These are phyloP conservation scores for Andrena cerasifolii DNA, from an alignment of 1,140 invertebrate species.

Conservation along the genomic window DNA sequence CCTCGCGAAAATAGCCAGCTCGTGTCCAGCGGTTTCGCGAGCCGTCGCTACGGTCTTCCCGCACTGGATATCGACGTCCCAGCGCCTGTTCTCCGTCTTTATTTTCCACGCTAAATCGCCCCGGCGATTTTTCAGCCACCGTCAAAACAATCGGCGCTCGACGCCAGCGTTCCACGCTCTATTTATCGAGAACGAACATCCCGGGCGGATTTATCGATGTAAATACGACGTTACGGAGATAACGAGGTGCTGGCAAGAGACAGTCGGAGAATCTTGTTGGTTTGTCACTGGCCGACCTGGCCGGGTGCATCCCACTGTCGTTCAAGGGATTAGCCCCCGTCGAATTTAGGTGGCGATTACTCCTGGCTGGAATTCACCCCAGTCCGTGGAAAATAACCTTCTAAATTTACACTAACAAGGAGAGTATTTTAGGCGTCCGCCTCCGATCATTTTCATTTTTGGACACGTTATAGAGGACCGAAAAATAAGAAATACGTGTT, in stretches of 20 bases:
- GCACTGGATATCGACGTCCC: too few species aligned
- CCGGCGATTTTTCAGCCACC: not conserved
- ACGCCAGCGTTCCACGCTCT: not conserved
- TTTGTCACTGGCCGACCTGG: too few species aligned
- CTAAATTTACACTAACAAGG: slow-evolving; percentile 61
- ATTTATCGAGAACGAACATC: slow-evolving; percentile 1
- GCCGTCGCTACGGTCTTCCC: too few species aligned
- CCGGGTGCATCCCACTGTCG: not conserved
- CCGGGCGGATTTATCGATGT: not conserved
- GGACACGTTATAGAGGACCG: too few species aligned
- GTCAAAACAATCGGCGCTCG: slow-evolving; percentile 1
- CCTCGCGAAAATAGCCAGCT: slow-evolving; percentile 37
- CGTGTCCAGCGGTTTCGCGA: not conserved
- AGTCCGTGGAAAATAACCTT: slow-evolving; percentile 61
- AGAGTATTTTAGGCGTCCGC: too few species aligned
- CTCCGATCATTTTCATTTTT: too few species aligned
- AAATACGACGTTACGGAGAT: not conserved
- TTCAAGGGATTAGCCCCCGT: slow-evolving; percentile 23
- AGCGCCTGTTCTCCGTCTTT: not conserved
- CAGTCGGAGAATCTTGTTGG: not conserved
- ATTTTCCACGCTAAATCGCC: not conserved
- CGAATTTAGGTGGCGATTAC: slow-evolving; percentile 56
- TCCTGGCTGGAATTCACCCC: slow-evolving; percentile 45
- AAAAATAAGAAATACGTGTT: too few species aligned
- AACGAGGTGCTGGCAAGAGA: not conserved